Percentiles rank a stretch among this genome's conserved stretches.
phyloP scores from a whole-genome alignment of 2,113 vertebrate genomes.

The Labeo catla region DNA sequence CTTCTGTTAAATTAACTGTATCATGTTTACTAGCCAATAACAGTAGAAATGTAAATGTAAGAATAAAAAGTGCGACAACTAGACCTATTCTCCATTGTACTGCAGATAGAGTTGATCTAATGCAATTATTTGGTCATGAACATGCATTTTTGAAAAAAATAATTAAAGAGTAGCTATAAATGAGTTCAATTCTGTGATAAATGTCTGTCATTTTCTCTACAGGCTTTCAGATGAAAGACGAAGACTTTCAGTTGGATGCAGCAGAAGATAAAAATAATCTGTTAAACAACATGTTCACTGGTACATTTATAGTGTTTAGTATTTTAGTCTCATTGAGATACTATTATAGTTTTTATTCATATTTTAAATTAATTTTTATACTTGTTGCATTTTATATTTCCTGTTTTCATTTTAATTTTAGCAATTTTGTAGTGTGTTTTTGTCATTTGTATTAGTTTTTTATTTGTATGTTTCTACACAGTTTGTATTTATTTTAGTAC shows the following conservation, averaged over 20 bases:
- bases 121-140: neutral
- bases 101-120: neutral
- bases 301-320: slow-evolving; percentile 22
- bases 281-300: slow-evolving; percentile 60
- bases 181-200: too few relatives aligned
- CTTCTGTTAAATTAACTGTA: neutral
- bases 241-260: slow-evolving; percentile 57
- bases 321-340: neutral
- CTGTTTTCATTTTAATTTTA: too few relatives aligned
- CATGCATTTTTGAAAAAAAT: neutral
- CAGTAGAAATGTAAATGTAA: neutral
- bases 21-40: neutral
- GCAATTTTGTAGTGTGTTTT: too few relatives aligned
- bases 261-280: slow-evolving; percentile 60
- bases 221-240: slow-evolving; percentile 65
- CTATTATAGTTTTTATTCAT: neutral
- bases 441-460: too few relatives aligned
- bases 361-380: too few relatives aligned
- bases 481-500: too few relatives aligned
- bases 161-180: too few relatives aligned
- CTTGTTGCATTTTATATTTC: too few relatives aligned
- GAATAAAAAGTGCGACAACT: neutral
- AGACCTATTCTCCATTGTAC: neutral
- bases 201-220: neutral
- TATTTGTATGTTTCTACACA: too few relatives aligned